Base-by-base conservation (phyloP, 2,888 invertebrate species). In the Leucophenga montana region DNA sequence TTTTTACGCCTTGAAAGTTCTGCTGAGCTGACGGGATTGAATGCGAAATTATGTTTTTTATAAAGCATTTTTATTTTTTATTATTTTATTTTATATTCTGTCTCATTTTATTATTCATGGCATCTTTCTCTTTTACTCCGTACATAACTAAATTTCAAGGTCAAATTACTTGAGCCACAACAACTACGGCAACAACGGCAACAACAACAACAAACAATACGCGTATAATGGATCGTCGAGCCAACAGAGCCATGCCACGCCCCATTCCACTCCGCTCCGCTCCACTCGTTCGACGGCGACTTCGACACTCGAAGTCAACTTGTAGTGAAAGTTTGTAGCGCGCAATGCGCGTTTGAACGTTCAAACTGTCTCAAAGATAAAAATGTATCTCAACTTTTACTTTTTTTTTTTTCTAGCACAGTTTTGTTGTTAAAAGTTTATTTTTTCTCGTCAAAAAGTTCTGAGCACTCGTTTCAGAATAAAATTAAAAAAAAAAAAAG, bases 321-420 rank as follows among this genome's bases (percentile, higher is more conserved):
- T 56, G 22, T 71, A 73, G 70, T 74, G 67, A 74, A 80, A 77
- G 72, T 76, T 70, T 68, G 75, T 57, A 66, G 64, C 61, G 13
- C 57, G 64, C 27, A 14, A 48, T 16, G 5, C 16, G 50, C 11
- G 31, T 14, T 22, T 46, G 39, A 71, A 67, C 33, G 22, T 67
- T 62, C 71, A 74, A 74, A 72, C 16, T 44, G 68, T 67, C 31
- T 61, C 56, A 53, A 48, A 18, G 18, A 22, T 69, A 71, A 73
- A 59, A 74, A 67, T 33, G 57, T 50, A 71, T 67, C 66, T 66
- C 57, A 67, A 71, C 72, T 75, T 74, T 71, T 68, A 65, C 70
- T 73, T 72, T 57, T 57, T 14, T 46, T 20, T 65, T n/a, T 14
- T 67, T 48, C 22, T 78, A 69, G 18, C 9, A 44, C 46, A 54